Evolutionary conservation across 2,797 vertebrate genomes (phyloP), one percentile per base, ranked within the genome.

Genomic region (Alectoris magna): DNA sequence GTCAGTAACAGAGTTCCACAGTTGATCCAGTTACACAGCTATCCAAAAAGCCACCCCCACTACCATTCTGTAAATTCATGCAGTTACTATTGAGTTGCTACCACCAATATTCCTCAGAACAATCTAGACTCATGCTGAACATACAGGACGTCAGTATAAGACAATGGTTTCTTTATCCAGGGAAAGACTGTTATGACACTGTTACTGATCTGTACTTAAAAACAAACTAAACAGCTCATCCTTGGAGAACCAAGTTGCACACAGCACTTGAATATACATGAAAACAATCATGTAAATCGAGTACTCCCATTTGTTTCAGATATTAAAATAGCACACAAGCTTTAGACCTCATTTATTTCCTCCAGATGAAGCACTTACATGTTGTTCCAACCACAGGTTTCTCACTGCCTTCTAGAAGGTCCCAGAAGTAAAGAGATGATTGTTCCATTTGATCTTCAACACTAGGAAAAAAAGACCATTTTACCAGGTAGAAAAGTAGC

Each of bases 361-460:
- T 72, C 36, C 63, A 82, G 44, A 51, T 3, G 2, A 84, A 48
- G 93, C 71, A 98, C 99, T 99, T 94, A 99, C 99, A 99, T 49
- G 98, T 99, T 21, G 99, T 98, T 86, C 99, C 99, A 91, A 98
- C 99, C 85, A 99, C 98, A 39, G 98, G 97, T 92, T 98, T 98
- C 84, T 99, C 98, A 62, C 96, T 98, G 75, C 99, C 99, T 95
- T 99, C 99, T 94, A 99, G 93, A 87, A 99, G 98, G 93, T 99
- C 98, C 97, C 98, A 96, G 96, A 99, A 99, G 94, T 98, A 98
- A 68, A 98, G 85, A 81, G 99, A 98, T 3, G 98, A 98, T 89
- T 98, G 97, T 69, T 98, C 98, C 98, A 99, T 99, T 97, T 99
- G 99, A 95, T 98, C 98, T 93, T 98, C 98, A 90, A 99, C 97